phyloP scores from a whole-genome alignment of 2,797 vertebrate genomes.

The Silurus aristotelis region DNA sequence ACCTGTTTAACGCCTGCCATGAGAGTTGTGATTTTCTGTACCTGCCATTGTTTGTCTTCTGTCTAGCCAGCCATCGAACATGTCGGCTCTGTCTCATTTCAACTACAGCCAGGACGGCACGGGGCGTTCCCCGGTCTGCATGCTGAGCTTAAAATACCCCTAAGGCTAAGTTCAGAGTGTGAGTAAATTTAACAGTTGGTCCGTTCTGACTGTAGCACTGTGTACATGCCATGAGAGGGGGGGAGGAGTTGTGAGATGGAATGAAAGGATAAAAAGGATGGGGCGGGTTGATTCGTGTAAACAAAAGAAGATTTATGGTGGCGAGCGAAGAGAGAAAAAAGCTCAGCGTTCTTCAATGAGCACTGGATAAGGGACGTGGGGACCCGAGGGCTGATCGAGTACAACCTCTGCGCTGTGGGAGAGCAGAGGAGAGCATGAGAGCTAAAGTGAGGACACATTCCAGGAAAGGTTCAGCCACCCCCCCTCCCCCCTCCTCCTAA shows the following conservation, averaged over 20 bases:
- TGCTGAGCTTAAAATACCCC: slow-evolving; percentile 54
- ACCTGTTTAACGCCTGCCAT: background rate
- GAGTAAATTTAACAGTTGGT: slow-evolving; percentile 49
- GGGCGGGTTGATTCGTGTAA: slow-evolving; percentile 44
- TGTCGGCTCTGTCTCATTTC: slow-evolving; percentile 26
- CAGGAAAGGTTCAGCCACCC: slow-evolving; percentile 46
- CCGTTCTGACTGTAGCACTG: slow-evolving; percentile 32
- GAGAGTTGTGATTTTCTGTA: background rate
- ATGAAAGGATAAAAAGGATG: slow-evolving; percentile 14
- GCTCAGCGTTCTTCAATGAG: slow-evolving; percentile 16
- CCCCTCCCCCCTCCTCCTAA: slow-evolving; percentile 29
- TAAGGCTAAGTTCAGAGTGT: slow-evolving; percentile 37
- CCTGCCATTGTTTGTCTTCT: background rate
- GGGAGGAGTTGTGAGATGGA: background rate
- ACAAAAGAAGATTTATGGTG: slow-evolving; percentile 47
- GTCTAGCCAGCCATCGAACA: background rate
- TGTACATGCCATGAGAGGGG: slow-evolving; percentile 23
- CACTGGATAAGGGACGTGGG: slow-evolving; percentile 23
- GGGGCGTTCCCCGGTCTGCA: slow-evolving; percentile 47
- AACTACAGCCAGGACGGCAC: slow-evolving; percentile 40
- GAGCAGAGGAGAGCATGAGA: slow-evolving; percentile 19
- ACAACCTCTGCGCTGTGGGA: slow-evolving; percentile 6
- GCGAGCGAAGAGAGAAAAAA: slow-evolving; percentile 17
- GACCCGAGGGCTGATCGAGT: slow-evolving; percentile 21
- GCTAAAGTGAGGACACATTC: slow-evolving; percentile 49